These are phyloP conservation scores for Pelobates fuscus DNA, from an alignment of 2,113 vertebrate genomes.

Conservation along the genomic window DNA sequence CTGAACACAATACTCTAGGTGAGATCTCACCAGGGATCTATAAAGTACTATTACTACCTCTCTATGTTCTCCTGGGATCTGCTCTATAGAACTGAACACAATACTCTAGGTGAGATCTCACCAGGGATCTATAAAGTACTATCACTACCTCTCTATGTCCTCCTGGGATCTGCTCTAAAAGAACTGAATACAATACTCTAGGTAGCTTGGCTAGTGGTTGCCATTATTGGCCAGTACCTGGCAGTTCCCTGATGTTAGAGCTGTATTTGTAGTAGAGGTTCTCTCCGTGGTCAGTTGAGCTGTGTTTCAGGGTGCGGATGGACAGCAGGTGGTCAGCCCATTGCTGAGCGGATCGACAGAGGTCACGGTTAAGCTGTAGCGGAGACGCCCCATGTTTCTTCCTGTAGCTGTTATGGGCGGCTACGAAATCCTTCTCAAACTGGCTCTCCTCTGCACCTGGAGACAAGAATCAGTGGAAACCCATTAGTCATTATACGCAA, in stretches of 20 bases:
- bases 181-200: too few relatives aligned
- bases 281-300: constrained; percentile 59
- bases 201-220: too few relatives aligned
- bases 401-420: constrained; percentile 64
- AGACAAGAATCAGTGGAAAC: neutral
- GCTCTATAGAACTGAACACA: too few relatives aligned
- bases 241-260: constrained; percentile 18
- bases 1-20: too few relatives aligned
- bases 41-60: too few relatives aligned
- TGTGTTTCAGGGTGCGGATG: constrained; percentile 51
- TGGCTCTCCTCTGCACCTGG: constrained; percentile 36
- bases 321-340: constrained; percentile 65
- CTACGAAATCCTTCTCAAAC: constrained; percentile 62
- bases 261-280: constrained; percentile 59
- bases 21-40: too few relatives aligned
- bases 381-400: constrained; percentile 48
- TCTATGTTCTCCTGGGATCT: too few relatives aligned
- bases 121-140: too few relatives aligned
- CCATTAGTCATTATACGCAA: too few relatives aligned
- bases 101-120: too few relatives aligned
- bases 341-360: constrained; percentile 58
- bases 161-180: too few relatives aligned
- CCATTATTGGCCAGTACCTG: neutral
- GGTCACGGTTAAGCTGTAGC: constrained; percentile 51
- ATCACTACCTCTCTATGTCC: too few relatives aligned